Conservation (phyloP, 2,888 invertebrate genomes). For the Philereme transversata region DNA sequence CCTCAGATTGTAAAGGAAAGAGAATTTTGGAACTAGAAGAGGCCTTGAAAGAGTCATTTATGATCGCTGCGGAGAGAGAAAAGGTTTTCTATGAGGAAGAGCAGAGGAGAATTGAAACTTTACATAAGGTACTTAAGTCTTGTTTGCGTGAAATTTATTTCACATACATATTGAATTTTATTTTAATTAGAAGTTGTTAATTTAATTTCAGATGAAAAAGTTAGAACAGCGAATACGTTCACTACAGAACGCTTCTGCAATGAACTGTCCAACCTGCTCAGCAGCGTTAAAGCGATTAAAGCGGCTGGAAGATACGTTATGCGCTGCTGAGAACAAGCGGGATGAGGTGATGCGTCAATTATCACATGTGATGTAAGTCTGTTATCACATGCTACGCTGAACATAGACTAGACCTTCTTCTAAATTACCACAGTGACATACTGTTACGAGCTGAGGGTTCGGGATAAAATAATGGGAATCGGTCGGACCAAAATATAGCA, state of each 20-base stretch:
- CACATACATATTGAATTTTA: too few relatives aligned
- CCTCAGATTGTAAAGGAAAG: slow-evolving; percentile 73
- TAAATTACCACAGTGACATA: too few relatives aligned
- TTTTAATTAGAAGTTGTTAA: not conserved
- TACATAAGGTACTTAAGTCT: slow-evolving; percentile 86
- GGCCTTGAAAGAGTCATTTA: slow-evolving; percentile 91
- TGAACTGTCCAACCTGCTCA: slow-evolving; percentile 87
- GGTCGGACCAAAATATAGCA: too few relatives aligned
- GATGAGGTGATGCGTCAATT: slow-evolving; percentile 89
- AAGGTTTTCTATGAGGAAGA: slow-evolving; percentile 87
- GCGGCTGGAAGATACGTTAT: slow-evolving; percentile 85
- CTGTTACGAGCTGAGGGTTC: too few relatives aligned
- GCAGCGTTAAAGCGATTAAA: slow-evolving; percentile 86
- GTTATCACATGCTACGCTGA: too few relatives aligned
- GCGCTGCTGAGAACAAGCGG: slow-evolving; percentile 84
- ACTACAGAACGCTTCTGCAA: slow-evolving; percentile 87
- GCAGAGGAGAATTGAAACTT: slow-evolving; percentile 84
- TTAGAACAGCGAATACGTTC: slow-evolving; percentile 88
- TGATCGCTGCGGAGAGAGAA: slow-evolving; percentile 88
- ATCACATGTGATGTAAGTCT: slow-evolving; percentile 90
- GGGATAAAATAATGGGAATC: too few relatives aligned
- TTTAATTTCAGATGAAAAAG: slow-evolving; percentile 84
- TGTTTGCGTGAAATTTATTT: not conserved
- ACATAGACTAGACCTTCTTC: too few relatives aligned
- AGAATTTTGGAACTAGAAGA: slow-evolving; percentile 91